Evolutionary conservation across 2,113 vertebrate genomes (phyloP).

Genomic region (Mola mola): DNA sequence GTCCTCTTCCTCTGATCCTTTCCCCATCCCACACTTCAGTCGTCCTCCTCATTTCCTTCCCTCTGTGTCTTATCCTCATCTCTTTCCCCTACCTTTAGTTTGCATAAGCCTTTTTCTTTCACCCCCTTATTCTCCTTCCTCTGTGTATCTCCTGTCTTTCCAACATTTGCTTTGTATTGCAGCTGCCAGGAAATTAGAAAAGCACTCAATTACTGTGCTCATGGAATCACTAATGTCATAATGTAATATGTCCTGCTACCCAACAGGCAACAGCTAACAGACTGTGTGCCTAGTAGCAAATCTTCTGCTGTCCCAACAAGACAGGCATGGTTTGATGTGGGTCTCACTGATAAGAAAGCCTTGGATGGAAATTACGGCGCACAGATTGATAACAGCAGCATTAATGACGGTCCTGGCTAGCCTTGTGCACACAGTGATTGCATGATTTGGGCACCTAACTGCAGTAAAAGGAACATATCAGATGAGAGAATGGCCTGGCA

Average conservation of each 20-base stretch:
- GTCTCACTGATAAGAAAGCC: conserved; percentile 73
- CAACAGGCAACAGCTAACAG: conserved; percentile 69
- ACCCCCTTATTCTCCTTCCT: conserved; percentile 44
- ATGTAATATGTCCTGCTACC: conserved; percentile 67
- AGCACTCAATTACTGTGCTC: conserved; percentile 79
- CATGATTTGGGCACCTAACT: conserved; percentile 63
- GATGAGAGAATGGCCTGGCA: conserved; percentile 62
- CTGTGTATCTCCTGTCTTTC: conserved; percentile 53
- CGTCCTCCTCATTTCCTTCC: conserved; percentile 52
- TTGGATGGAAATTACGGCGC: conserved; percentile 65
- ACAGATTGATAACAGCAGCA: conserved; percentile 72
- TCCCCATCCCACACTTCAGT: conserved; percentile 45
- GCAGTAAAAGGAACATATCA: conserved; percentile 65
- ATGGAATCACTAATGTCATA: conserved; percentile 80
- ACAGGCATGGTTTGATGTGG: conserved; percentile 74
- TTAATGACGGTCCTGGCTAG: conserved; percentile 73
- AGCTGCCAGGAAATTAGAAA: conserved; percentile 79
- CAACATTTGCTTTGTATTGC: conserved; percentile 62
- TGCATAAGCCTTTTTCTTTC: conserved; percentile 44
- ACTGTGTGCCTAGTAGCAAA: conserved; percentile 64
- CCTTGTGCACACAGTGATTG: conserved; percentile 71
- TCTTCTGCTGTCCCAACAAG: conserved; percentile 68
- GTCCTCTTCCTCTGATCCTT: conserved; percentile 66
- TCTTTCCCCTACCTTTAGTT: conserved; percentile 36
- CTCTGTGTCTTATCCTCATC: conserved; percentile 48